Evolutionary conservation across 2,888 invertebrate species (phyloP), one percentile per base, ranked within the genome.

Genomic region (Aelia acuminata): DNA sequence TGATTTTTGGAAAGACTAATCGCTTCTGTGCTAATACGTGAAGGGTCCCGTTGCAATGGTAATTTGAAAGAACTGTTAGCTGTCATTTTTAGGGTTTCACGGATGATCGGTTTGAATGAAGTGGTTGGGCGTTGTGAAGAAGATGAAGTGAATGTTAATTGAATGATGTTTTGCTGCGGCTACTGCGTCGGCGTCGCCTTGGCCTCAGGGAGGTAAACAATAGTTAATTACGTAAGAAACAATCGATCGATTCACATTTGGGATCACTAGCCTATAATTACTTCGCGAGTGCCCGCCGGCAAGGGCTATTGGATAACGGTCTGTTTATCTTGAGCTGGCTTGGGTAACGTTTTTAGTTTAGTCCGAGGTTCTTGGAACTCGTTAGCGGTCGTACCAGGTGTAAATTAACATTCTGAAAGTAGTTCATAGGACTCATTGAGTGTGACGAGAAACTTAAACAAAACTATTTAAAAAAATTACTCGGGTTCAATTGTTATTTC

Each of bases 151-250:
- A 70, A 35, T 70, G 26, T 57, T 57, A 57, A 57, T 70, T 31
- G 31, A 18, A 70, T 31, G 35, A 35, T 70, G 63, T 31, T 70
- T 70, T 35, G 63, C 63, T 70, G 18, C 15, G 63, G 31, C 63
- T 31, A 70, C 31, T 20, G 18, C 31, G 63, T 35, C 31, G 31
- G 31, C 26, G 63, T 63, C 26, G 63, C 35, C 35, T 31, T 20
- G 18, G 63, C 15, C 26, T 2, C 20, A 2, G 57, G 0, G 26
- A 8, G 20, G 53, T 7, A 15, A 26, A 70, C 63, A 70, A 70
- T 70, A 31, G 63, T 35, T 70, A 70, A 70, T 70, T 70, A 70
- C 63, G 35, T 35, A 35, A 35, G 63, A 70, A 35, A 70, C 63
- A 70, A 70, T 70, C 31, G 31, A 7, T n/a, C 15, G 31, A 70